phyloP scores from a whole-genome alignment of 2,888 invertebrate species.

The Trachelus tabidus region DNA sequence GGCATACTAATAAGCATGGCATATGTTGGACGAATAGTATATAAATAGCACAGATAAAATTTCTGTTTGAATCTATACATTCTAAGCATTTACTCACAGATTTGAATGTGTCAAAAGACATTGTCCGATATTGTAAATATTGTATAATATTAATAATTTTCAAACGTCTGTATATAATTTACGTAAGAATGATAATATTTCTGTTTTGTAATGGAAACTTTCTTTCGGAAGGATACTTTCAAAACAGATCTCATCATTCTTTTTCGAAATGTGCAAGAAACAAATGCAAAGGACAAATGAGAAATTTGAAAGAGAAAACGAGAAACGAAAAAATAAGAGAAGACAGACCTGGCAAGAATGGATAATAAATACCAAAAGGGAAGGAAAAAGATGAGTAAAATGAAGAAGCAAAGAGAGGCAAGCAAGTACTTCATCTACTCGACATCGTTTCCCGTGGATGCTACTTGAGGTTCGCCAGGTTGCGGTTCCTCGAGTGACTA shows the following conservation, averaged over 20 bases:
- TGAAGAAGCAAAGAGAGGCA: not conserved
- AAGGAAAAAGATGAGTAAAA: not conserved
- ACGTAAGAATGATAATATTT: not conserved
- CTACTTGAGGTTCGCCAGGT: conserved; percentile 3
- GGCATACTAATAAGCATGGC: not conserved
- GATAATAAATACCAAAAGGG: conserved; percentile 8
- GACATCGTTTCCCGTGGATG: not conserved
- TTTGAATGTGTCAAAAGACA: not conserved
- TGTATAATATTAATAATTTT: not conserved
- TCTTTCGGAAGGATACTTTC: not conserved
- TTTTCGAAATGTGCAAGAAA: not conserved
- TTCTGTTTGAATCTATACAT: not conserved
- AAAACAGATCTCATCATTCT: not conserved
- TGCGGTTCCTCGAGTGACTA: not conserved
- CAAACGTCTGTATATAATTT: not conserved
- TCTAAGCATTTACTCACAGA: not conserved
- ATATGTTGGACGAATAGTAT: not conserved
- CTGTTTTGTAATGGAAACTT: not conserved
- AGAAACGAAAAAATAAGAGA: conserved; percentile 1
- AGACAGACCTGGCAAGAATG: not conserved
- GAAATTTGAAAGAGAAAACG: not conserved
- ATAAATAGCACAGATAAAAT: not conserved
- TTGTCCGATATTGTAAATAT: not conserved
- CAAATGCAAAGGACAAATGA: not conserved
- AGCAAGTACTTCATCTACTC: not conserved